Percentiles rank a stretch among this genome's conserved stretches.
Conservation (phyloP, 2,113 vertebrate genomes). For the Trogon melanurus region DNA sequence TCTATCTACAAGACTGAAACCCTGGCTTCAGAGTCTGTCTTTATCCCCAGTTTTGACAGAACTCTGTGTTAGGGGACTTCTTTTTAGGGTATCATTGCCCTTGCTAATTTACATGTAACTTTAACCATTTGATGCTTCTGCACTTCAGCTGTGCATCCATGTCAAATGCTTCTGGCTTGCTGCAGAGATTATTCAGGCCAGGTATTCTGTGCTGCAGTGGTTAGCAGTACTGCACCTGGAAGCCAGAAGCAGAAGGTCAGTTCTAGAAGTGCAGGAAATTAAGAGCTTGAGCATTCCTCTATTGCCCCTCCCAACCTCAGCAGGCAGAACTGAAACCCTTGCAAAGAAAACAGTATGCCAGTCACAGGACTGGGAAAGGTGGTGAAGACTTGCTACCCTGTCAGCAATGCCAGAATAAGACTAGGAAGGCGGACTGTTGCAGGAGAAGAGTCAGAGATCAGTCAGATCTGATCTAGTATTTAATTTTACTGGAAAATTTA, state of each 20-base stretch:
- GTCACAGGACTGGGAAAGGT: not conserved
- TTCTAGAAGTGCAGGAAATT: not conserved
- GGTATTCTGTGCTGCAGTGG: not conserved
- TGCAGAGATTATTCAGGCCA: not conserved
- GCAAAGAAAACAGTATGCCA: not conserved
- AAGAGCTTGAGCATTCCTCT: not conserved
- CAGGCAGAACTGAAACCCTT: not conserved
- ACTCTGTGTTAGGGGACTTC: not conserved
- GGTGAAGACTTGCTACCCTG: not conserved
- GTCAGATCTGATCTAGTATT: not conserved
- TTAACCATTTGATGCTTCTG: not conserved
- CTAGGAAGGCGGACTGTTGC: not conserved
- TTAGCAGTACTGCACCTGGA: not conserved
- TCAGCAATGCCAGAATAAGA: not conserved
- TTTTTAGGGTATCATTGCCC: not conserved
- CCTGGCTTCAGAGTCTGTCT: not conserved
- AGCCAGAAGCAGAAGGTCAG: not conserved
- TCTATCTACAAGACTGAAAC: not conserved
- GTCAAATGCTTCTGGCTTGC: not conserved
- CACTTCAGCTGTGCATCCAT: fast-evolving
- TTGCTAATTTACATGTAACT: not conserved
- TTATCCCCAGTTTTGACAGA: no score
- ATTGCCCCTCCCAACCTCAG: not conserved
- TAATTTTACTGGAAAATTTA: not conserved
- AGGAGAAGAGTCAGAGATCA: not conserved